A percentile compares a stretch with the other conserved stretches of the same genome.
phyloP scores from a whole-genome alignment of 2,888 invertebrate species.

The Drosophila mettleri region DNA sequence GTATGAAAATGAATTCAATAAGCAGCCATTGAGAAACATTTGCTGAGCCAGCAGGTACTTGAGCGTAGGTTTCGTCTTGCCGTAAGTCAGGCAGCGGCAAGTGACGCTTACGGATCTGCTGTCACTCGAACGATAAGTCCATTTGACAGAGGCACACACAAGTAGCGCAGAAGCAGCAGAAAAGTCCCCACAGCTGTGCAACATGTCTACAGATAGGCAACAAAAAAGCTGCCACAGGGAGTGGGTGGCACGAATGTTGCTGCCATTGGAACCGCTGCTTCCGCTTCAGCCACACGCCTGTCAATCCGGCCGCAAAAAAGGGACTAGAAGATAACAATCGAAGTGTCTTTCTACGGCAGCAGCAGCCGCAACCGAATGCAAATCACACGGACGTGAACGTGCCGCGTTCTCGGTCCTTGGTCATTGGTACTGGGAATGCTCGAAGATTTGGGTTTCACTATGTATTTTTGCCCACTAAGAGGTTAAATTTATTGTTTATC shows the following conservation, averaged over 20 bases:
- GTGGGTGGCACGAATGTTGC: conserved; percentile 33
- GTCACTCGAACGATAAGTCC: conserved; percentile 70
- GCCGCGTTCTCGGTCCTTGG: conserved; percentile 44
- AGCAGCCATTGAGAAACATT: conserved; percentile 57
- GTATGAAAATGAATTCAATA: conserved; percentile 63
- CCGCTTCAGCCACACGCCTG: conserved; percentile 46
- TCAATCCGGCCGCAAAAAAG: conserved; percentile 56
- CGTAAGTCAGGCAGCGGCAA: conserved; percentile 36
- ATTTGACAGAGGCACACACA: conserved; percentile 57
- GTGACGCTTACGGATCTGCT: conserved; percentile 50
- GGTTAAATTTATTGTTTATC: conserved; percentile 64
- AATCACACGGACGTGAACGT: conserved; percentile 59
- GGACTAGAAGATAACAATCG: conserved; percentile 55
- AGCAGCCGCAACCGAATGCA: conserved; percentile 49
- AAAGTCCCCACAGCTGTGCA: conserved; percentile 33
- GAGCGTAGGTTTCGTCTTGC: conserved; percentile 33
- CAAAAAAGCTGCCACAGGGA: conserved; percentile 17
- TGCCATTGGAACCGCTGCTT: conserved; percentile 41
- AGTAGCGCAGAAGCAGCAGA: conserved; percentile 47
- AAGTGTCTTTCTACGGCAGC: conserved; percentile 21
- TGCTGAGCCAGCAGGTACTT: conserved; percentile 47
- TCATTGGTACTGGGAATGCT: not conserved
- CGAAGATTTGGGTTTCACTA: conserved; percentile 7
- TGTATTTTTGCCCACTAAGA: conserved; percentile 23
- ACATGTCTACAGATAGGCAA: conserved; percentile 48